Conservation (phyloP, 2,888 invertebrate genomes). For the Esperia sulphurella region DNA sequence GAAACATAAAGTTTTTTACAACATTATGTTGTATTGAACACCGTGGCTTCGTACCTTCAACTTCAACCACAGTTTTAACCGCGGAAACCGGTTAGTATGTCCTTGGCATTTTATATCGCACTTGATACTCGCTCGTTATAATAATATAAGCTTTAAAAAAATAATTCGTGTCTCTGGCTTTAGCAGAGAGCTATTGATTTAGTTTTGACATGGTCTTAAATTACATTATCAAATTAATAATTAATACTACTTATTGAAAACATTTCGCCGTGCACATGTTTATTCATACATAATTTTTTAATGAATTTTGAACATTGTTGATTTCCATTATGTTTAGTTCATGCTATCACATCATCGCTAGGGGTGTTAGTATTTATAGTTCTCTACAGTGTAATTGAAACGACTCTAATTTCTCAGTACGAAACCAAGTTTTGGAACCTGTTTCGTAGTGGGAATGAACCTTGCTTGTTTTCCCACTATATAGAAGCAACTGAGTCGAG, state of each 20-base stretch:
- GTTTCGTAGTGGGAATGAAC: no score
- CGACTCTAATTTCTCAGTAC: no score
- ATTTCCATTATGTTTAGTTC: no score
- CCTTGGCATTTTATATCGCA: constrained; percentile 40
- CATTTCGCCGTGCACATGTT: no score
- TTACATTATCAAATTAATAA: not conserved
- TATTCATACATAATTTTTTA: no score
- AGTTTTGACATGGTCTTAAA: not conserved
- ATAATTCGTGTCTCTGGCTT: not conserved
- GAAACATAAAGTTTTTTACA: not conserved
- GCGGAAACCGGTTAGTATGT: constrained; percentile 35
- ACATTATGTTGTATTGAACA: constrained; percentile 24
- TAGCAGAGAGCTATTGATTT: not conserved
- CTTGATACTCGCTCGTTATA: not conserved
- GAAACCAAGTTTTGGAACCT: no score
- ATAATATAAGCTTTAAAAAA: not conserved
- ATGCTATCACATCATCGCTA: no score
- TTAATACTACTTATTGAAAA: no score
- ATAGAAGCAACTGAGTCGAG: not conserved
- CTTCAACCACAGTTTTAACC: no score
- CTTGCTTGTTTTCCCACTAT: not conserved
- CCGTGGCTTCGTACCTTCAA: constrained; percentile 27
- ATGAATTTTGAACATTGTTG: no score
- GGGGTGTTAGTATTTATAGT: no score
- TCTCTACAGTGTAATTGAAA: no score